Evolutionary conservation across 2,797 vertebrate species (phyloP), one percentile per base, ranked within the genome.

Genomic region (Tauraco hartlaubi): DNA sequence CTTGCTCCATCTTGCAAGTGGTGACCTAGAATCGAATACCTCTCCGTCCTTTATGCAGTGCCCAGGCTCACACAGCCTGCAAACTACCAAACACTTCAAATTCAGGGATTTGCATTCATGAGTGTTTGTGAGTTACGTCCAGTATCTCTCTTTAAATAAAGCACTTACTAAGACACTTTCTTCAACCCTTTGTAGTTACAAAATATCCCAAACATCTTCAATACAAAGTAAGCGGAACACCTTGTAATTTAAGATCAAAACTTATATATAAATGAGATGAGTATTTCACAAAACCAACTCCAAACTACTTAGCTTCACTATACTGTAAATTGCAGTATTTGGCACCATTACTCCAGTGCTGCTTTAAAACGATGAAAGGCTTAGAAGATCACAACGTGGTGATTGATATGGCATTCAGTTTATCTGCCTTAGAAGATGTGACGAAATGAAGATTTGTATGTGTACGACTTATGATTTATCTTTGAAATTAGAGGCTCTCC

Each of bases 331-430:
- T 62, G 33, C 46, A 69, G 46, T 46, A 72, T 85, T 93, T 93
- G 64, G 21, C 67, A 67, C 68, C 9, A 51, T 77, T 82, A 46
- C 26, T 83, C 82, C 69, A 86, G 54, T 18, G 20, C 25, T 84
- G 9, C n/a, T 14, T 71, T 85, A 62, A 86, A 86, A 86, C 0
- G n/a, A 86, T 72, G 21, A 81, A 81, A 92, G 29, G 26, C 66
- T 91, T 91, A 83, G 35, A 88, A 95, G 71, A 92, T 93, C 52
- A 87, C 59, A 90, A 68, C 31, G 20, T 14, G 12, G 41, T 66
- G 48, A 83, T 46, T 79, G 92, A 87, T 80, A 85, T 1, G 16
- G 39, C 58, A 82, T 82, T 95, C 21, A 9, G 61, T 79, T 94
- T 77, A 68, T 80, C 64, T 91, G 49, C 46, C 49, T 85, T 55